A percentile compares a stretch with the other conserved stretches of the same genome.
Conservation (phyloP, 23 tunicate species). For the Styela plicata region DNA sequence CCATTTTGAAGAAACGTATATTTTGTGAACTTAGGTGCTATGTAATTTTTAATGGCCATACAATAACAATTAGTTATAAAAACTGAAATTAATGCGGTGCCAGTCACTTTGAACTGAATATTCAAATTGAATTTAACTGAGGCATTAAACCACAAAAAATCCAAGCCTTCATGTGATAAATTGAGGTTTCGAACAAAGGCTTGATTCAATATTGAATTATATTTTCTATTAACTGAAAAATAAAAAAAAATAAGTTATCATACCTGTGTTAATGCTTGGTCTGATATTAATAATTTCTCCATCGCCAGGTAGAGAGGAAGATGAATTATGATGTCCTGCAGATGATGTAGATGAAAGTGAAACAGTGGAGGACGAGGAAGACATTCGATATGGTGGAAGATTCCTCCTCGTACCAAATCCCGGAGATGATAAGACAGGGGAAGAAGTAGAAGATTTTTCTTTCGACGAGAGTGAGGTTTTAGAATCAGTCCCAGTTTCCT, state of each 20-base stretch:
- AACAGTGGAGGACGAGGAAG: slow-evolving; percentile 37
- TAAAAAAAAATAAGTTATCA: not conserved
- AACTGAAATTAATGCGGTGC: no score
- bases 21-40: no score
- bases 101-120: no score
- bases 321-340: slow-evolving; percentile 18
- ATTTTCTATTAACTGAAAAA: no score
- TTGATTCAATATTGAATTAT: no score
- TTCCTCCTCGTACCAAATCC: slow-evolving; percentile 32
- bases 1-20: no score
- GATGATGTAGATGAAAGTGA: slow-evolving; percentile 33
- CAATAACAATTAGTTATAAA: no score
- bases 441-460: slow-evolving; percentile 37
- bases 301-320: slow-evolving; percentile 4
- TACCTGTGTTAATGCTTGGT: not conserved
- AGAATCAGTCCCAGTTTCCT: slow-evolving; percentile 14
- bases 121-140: no score
- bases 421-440: slow-evolving; percentile 44
- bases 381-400: slow-evolving; percentile 20
- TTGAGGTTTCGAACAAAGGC: no score
- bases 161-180: no score
- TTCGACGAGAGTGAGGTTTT: not conserved
- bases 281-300: slow-evolving; percentile 26
- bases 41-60: no score
- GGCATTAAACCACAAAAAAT: no score